Percentiles rank a stretch among this genome's conserved stretches.
Conservation (phyloP, 2,113 vertebrate species). For the Chaetodon auriga region DNA sequence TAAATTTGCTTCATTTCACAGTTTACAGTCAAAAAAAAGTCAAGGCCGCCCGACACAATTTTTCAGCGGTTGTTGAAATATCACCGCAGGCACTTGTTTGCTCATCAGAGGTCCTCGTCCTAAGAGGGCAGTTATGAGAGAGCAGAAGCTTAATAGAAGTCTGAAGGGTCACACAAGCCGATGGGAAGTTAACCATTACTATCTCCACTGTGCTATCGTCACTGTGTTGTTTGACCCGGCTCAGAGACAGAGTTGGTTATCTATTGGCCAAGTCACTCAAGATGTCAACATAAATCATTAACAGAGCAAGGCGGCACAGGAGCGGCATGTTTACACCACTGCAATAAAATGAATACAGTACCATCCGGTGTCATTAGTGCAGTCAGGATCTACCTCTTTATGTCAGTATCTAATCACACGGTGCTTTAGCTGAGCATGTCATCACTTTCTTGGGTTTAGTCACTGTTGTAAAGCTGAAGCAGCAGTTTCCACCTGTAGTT, state of each 20-base stretch:
- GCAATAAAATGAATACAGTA: not conserved
- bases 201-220: not conserved
- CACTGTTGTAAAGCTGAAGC: not conserved
- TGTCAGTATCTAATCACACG: too few relatives aligned
- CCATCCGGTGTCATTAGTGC: not conserved
- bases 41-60: not conserved
- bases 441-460: not conserved
- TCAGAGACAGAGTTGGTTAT: conserved; percentile 5
- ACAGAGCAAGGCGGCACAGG: not conserved
- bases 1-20: not conserved
- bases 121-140: conserved; percentile 15
- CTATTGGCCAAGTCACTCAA: not conserved
- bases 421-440: not conserved
- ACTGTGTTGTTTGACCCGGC: not conserved
- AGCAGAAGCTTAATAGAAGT: conserved; percentile 22
- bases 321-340: not conserved
- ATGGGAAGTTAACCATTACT: conserved; percentile 63
- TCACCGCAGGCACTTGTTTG: conserved; percentile 3
- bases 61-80: not conserved
- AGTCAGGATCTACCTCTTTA: not conserved
- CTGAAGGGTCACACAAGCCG: conserved; percentile 2
- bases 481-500: not conserved
- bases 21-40: conserved; percentile 6
- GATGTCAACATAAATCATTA: conserved; percentile 37
- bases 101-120: conserved; percentile 31